A percentile compares a stretch with the other conserved stretches of the same genome.
These are phyloP conservation scores for Zaprionus davidi DNA, from an alignment of 1,140 invertebrate species.

Conservation along the genomic window DNA sequence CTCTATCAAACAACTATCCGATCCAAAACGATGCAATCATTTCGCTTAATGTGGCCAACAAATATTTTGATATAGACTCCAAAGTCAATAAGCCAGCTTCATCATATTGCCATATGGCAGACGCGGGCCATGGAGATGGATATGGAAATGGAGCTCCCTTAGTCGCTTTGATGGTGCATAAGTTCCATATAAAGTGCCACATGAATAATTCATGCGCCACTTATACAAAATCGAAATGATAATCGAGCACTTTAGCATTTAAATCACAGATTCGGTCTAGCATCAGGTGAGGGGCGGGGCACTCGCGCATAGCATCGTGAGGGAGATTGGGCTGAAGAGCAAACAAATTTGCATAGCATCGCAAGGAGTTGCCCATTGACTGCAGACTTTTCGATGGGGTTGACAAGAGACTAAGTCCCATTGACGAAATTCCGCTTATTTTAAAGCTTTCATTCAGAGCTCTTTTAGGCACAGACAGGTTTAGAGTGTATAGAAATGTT, in stretches of 20 bases:
- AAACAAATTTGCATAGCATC: slow-evolving; percentile 60
- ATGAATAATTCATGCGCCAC: slow-evolving; percentile 78
- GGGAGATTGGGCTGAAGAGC: slow-evolving; percentile 12
- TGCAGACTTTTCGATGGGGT: slow-evolving; percentile 13
- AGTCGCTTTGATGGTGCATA: slow-evolving; percentile 80
- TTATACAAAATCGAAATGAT: slow-evolving; percentile 82
- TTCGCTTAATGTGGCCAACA: slow-evolving; percentile 62
- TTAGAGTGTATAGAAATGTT: neutral
- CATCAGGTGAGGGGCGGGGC: no score
- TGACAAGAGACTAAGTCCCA: neutral
- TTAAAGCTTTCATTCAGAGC: neutral
- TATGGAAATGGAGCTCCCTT: slow-evolving; percentile 49
- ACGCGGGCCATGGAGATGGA: slow-evolving; percentile 2
- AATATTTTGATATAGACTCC: slow-evolving; percentile 43
- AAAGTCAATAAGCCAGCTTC: slow-evolving; percentile 67
- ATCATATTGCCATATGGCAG: slow-evolving; percentile 63
- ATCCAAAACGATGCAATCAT: slow-evolving; percentile 55
- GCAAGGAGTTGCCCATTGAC: slow-evolving; percentile 11
- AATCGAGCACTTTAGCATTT: slow-evolving; percentile 81
- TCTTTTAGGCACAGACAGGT: neutral
- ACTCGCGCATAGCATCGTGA: neutral
- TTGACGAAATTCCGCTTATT: neutral
- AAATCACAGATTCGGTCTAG: slow-evolving; percentile 58
- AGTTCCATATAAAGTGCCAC: slow-evolving; percentile 59
- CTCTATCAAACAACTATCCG: slow-evolving; percentile 66